Base-by-base conservation (phyloP, 1,140 invertebrate species). In the Sweltsa coloradensis region DNA sequence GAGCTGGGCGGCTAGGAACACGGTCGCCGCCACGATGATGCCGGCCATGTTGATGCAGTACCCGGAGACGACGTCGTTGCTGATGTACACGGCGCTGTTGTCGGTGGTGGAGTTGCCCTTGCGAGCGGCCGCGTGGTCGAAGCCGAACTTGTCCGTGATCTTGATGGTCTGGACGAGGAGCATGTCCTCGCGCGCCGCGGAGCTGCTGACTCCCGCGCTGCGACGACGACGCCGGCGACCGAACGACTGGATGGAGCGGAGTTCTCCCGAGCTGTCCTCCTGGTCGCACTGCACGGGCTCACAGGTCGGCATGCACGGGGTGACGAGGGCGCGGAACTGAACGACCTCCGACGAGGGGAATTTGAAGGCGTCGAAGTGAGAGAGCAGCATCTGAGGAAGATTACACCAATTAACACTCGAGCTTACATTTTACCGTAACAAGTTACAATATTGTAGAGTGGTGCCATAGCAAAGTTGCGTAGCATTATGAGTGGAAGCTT, bases 291-390 rank as follows among this genome's bases (percentile, higher is more conserved):
- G 81, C 1, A 89, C 86, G 1, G 91, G 89, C 63, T 91, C 88
- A 60, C 90, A 94, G 22, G 77, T 78, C 1, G 89, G 88, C 79
- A 94, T 85, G 58, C 91, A 94, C 0, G 91, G 91, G 3, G 89
- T 93, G 1, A 95, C 89, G 54, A 94, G 60, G 1, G 90, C 91
- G 40, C 89, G 78, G 78, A 95, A 95, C 65, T 95, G 89, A 0
- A 95, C 91, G 9, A 93, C 81, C 62, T 93, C 89, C 0, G 89
- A 92, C 13, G 89, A 89, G 1, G 91, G 90, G 71, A 95, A 95
- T 63, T 94, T 93, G 76, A 95, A 95, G 7, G 91, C 91, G 61
- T 95, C 90, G 65, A 95, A 94, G 61, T 89, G 83, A 5, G 89
- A 89, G n/a, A 90, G 65, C 5, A 95, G 69, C 41, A 87, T 80